A percentile compares a stretch with the other conserved stretches of the same genome.
Evolutionary conservation across 2,113 vertebrate species (phyloP).

Genomic region (Erythrocercus mccallii): DNA sequence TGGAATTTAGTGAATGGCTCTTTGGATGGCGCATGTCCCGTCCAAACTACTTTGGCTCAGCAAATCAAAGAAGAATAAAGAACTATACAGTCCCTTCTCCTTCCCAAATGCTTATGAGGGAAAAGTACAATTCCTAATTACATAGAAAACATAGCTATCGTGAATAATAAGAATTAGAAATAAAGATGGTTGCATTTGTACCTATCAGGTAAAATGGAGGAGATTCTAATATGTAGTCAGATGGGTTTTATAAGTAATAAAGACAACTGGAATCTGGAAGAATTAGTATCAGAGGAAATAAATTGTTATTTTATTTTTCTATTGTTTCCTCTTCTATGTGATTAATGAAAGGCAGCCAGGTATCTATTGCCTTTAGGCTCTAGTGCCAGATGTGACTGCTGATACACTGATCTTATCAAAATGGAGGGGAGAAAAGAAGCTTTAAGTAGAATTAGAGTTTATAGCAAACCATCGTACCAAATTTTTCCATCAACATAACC

Average conservation of each 20-base stretch:
- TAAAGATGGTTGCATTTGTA: background rate
- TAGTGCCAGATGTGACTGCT: background rate
- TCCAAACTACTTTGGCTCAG: background rate
- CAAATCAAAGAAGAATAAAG: background rate
- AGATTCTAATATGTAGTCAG: background rate
- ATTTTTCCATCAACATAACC: background rate
- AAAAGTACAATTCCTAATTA: background rate
- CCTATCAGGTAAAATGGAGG: background rate
- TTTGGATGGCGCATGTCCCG: background rate
- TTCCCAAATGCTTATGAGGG: background rate
- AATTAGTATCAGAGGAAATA: background rate
- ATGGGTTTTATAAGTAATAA: background rate
- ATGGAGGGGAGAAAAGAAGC: background rate
- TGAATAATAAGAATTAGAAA: background rate
- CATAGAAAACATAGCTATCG: background rate
- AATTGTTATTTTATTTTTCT: background rate
- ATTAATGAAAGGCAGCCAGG: constrained; percentile 1
- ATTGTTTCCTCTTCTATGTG: background rate
- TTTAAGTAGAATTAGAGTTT: background rate
- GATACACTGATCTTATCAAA: background rate
- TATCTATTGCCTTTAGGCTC: background rate
- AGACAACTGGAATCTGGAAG: background rate
- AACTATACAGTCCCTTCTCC: background rate
- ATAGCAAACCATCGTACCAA: background rate
- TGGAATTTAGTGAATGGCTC: accelerated